Evolutionary conservation across 2,797 vertebrate genomes (phyloP).

Genomic region (Acrocephalus scirpaceus): DNA sequence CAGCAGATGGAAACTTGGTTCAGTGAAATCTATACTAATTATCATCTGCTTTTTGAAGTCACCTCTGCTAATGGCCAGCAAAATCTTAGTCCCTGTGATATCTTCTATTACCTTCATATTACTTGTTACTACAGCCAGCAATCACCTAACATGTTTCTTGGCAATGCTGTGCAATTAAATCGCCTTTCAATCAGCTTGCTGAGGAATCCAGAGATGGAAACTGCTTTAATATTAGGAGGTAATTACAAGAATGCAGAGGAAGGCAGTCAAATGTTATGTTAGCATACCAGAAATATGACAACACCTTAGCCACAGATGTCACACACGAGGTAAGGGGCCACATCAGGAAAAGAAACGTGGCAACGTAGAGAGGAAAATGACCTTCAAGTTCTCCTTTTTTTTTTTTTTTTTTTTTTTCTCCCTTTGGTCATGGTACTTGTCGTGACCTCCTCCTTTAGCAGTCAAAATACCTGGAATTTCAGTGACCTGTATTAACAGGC

Average conservation of each 20-base stretch:
- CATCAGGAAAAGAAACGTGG: not conserved
- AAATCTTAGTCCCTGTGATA: constrained; percentile 61
- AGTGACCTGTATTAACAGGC: not conserved
- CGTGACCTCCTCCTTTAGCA: not conserved
- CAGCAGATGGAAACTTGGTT: constrained; percentile 41
- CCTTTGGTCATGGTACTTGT: not conserved
- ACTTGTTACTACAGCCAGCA: constrained; percentile 32
- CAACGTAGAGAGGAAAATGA: not conserved
- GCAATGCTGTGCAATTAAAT: constrained; percentile 53
- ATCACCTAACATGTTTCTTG: constrained; percentile 49
- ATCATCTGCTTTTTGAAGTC: constrained; percentile 54
- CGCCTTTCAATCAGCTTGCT: constrained; percentile 35
- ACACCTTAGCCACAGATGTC: not conserved
- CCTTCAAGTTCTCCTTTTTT: not conserved
- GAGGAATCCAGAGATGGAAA: constrained; percentile 22
- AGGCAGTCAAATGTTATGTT: constrained; percentile 19
- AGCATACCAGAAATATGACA: constrained; percentile 5
- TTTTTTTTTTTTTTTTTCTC: too few species aligned
- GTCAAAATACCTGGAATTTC: not conserved
- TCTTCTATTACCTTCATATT: constrained; percentile 38
- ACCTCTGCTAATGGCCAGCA: constrained; percentile 51
- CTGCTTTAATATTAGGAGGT: constrained; percentile 50
- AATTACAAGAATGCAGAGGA: constrained; percentile 32
- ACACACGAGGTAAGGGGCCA: accelerated
- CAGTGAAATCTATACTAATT: constrained; percentile 53